Percentiles rank a stretch among this genome's conserved stretches.
Conservation (phyloP, 2,797 vertebrate genomes). For the Falco rusticolus region DNA sequence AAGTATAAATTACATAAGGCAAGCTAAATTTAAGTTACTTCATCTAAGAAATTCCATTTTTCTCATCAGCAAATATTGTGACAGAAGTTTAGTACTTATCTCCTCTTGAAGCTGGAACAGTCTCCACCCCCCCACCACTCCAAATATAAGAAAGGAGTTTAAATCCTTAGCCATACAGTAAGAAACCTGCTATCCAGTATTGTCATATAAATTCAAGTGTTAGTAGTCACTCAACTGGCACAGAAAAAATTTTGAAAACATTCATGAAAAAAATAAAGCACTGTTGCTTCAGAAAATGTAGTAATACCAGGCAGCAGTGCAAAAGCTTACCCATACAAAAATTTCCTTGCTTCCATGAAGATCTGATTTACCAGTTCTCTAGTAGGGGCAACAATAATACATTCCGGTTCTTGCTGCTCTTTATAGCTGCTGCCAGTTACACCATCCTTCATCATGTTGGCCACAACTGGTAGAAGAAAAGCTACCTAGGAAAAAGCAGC, state of each 20-base stretch:
- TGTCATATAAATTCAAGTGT: neutral
- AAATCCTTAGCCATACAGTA: neutral
- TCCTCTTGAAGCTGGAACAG: neutral
- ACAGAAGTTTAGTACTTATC: neutral
- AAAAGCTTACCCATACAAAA: slow-evolving; percentile 85
- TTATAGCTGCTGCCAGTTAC: slow-evolving; percentile 86
- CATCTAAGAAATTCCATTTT: neutral
- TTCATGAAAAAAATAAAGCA: neutral
- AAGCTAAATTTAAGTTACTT: neutral
- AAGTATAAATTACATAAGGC: fast-evolving
- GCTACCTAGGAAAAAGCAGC: slow-evolving; percentile 82
- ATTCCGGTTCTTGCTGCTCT: slow-evolving; percentile 89
- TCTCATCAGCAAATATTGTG: neutral
- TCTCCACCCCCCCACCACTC: fast-evolving
- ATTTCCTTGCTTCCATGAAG: slow-evolving; percentile 93
- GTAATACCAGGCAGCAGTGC: neutral
- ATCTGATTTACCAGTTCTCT: slow-evolving; percentile 95
- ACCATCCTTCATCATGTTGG: slow-evolving; percentile 87
- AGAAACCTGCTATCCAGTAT: neutral
- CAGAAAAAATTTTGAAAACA: neutral
- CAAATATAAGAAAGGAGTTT: neutral
- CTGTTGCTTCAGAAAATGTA: neutral
- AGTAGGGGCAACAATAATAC: slow-evolving; percentile 91
- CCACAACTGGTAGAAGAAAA: slow-evolving; percentile 92
- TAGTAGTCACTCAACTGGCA: neutral